phyloP scores from a whole-genome alignment of 2,797 vertebrate species.

The Gymnothorax javanicus region DNA sequence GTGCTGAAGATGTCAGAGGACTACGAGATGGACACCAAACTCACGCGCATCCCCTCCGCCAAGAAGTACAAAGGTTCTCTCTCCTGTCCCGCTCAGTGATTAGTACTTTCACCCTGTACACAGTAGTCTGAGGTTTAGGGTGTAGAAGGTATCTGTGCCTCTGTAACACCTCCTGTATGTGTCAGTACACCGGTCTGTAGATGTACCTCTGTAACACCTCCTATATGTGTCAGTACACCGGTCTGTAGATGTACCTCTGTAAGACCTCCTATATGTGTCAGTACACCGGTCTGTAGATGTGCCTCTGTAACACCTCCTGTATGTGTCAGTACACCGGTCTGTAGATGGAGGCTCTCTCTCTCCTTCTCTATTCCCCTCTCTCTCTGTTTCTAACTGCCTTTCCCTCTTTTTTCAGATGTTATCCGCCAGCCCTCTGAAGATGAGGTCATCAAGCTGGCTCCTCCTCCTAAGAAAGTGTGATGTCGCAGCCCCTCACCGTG shows the following conservation, averaged over 20 bases:
- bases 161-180: too few species aligned
- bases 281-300: background rate
- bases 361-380: background rate
- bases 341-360: background rate
- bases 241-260: background rate
- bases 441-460: constrained; percentile 94
- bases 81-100: background rate
- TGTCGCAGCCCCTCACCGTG: constrained; percentile 44
- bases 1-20: constrained; percentile 95
- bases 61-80: constrained; percentile 91
- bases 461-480: constrained; percentile 92
- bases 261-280: too few species aligned
- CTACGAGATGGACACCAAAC: constrained; percentile 93
- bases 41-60: constrained; percentile 93
- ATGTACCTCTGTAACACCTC: background rate
- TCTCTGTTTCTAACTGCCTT: background rate
- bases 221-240: too few species aligned
- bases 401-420: constrained; percentile 74
- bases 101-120: too few species aligned
- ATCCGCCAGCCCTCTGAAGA: constrained; percentile 95
- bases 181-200: background rate
- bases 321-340: background rate
- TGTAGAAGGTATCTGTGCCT: too few species aligned
- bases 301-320: too few species aligned
- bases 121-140: too few species aligned